These are phyloP conservation scores for Tiliacea aurago DNA, from an alignment of 2,888 invertebrate genomes.

Conservation along the genomic window DNA sequence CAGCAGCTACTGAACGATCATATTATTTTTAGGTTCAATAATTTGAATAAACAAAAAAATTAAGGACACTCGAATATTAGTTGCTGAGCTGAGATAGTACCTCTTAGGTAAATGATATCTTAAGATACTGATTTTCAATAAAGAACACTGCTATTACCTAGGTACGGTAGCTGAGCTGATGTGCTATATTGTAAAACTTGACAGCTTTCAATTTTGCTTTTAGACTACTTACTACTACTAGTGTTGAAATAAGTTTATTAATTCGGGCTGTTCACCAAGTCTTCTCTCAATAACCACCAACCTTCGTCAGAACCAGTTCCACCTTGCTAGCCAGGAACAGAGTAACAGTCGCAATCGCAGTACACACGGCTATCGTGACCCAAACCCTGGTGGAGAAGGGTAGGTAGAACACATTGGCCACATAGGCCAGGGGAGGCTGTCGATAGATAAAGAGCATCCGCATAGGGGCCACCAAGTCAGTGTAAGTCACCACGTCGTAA, in stretches of 20 bases:
- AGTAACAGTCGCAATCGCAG: conserved; percentile 76
- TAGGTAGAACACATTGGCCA: conserved; percentile 91
- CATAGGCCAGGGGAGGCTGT: conserved; percentile 91
- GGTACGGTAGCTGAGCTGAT: no score
- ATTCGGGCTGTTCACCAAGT: neutral
- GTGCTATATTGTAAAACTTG: neutral
- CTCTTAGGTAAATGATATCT: no score
- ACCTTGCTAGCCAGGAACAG: conserved; percentile 81
- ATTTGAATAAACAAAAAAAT: no score
- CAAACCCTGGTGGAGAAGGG: conserved; percentile 92
- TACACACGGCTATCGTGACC: conserved; percentile 86
- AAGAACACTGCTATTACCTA: no score
- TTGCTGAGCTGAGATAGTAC: no score
- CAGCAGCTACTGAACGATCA: no score
- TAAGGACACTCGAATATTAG: no score
- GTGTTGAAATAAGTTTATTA: neutral
- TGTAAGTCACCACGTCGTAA: conserved; percentile 82
- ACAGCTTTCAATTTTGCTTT: neutral
- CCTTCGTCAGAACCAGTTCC: conserved; percentile 73
- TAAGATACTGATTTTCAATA: no score
- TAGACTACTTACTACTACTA: neutral
- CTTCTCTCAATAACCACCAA: conserved; percentile 41
- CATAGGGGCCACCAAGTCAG: conserved; percentile 85
- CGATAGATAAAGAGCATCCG: conserved; percentile 91
- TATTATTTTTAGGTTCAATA: no score